Conservation (phyloP, 2,888 invertebrate genomes). For the Sphaerophoria taeniata region DNA sequence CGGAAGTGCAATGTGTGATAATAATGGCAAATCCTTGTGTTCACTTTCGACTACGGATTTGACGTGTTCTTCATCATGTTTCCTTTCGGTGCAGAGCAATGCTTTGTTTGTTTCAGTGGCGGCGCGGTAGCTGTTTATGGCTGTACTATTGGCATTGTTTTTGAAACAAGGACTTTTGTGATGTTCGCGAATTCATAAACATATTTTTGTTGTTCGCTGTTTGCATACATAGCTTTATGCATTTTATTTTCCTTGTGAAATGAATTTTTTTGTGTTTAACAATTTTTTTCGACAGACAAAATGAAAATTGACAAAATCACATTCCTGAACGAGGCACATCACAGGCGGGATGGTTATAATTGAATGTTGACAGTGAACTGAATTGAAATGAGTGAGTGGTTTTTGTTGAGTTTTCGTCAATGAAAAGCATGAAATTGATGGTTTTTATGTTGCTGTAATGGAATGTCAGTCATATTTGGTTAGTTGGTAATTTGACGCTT, state of each 20-base stretch:
- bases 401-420: not conserved
- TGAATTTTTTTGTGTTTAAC: not conserved
- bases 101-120: not conserved
- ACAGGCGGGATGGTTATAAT: slow-evolving; percentile 3
- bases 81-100: not conserved
- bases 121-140: not conserved
- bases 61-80: not conserved
- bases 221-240: not conserved
- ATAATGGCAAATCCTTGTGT: not conserved
- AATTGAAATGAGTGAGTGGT: not conserved
- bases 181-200: slow-evolving; percentile 21
- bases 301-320: slow-evolving; percentile 20
- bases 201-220: slow-evolving; percentile 10
- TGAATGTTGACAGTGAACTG: slow-evolving; percentile 19
- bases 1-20: slow-evolving; percentile 39
- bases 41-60: slow-evolving; percentile 23
- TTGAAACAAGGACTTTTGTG: slow-evolving; percentile 35
- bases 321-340: not conserved
- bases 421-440: not conserved
- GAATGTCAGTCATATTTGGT: not conserved
- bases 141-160: slow-evolving; percentile 16
- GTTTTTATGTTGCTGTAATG: not conserved
- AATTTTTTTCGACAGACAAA: not conserved
- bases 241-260: not conserved
- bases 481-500: not conserved